Conservation (phyloP, 2,888 invertebrate species). For the Taenaris catops region DNA sequence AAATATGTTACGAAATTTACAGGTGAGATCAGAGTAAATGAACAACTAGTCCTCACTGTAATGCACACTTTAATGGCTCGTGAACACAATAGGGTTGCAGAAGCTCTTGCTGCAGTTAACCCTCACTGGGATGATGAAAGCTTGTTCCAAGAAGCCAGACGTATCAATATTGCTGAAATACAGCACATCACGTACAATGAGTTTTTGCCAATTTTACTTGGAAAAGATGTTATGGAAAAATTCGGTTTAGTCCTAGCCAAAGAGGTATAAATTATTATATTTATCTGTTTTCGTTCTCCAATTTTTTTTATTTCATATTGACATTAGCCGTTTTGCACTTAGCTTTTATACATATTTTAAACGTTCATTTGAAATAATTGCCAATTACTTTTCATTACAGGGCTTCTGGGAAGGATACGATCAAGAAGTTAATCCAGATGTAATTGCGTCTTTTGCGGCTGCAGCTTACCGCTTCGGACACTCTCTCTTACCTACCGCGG, state of each 20-base stretch:
- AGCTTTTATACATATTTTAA: no score
- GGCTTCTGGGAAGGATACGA: conserved; percentile 93
- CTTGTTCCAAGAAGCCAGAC: conserved; percentile 91
- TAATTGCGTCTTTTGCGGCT: conserved; percentile 93
- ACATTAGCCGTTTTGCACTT: no score
- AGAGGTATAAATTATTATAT: conserved; percentile 68
- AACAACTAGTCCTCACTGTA: conserved; percentile 92
- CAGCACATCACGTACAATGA: conserved; percentile 96
- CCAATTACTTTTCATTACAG: conserved; percentile 47
- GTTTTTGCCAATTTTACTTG: conserved; percentile 92
- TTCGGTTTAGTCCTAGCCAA: conserved; percentile 91
- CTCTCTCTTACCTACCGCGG: conserved; percentile 92
- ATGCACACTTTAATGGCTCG: conserved; percentile 96
- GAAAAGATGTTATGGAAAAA: conserved; percentile 95
- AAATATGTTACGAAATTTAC: conserved; percentile 26
- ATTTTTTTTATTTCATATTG: no score
- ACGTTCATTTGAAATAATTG: no score
- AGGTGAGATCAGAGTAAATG: conserved; percentile 96
- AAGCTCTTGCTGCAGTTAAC: conserved; percentile 87
- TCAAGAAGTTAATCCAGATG: conserved; percentile 90
- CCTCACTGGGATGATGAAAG: conserved; percentile 97
- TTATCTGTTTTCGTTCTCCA: no score
- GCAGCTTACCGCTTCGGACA: conserved; percentile 96
- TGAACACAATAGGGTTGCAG: conserved; percentile 93
- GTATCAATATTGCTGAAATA: conserved; percentile 91